Percentiles rank a stretch among this genome's conserved stretches.
phyloP scores from a whole-genome alignment of 2,113 vertebrate species.

The Opisthocomus hoazin region DNA sequence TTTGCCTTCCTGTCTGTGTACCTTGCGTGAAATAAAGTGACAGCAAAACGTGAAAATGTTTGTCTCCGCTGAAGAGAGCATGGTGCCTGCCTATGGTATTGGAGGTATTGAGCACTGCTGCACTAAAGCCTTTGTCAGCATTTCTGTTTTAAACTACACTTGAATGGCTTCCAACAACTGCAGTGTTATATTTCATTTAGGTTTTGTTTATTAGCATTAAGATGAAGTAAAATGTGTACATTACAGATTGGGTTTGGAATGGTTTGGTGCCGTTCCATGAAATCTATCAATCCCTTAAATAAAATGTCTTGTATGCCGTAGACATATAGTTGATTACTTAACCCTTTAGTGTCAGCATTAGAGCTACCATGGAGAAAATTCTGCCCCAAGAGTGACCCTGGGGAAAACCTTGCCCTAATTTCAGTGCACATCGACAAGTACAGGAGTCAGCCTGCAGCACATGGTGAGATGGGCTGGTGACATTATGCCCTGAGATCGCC shows the following conservation, averaged over 20 bases:
- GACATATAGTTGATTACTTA: background rate
- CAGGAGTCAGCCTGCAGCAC: background rate
- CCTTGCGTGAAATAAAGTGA: background rate
- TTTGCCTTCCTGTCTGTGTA: background rate
- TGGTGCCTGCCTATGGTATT: background rate
- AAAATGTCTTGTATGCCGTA: background rate
- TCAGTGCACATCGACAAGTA: background rate
- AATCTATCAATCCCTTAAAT: background rate
- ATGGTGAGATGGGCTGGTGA: background rate
- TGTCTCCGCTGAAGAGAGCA: background rate
- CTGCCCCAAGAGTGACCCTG: background rate
- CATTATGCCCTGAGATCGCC: rapidly evolving
- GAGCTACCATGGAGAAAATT: background rate
- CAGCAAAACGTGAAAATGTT: background rate
- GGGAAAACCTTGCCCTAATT: background rate
- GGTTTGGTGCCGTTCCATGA: background rate
- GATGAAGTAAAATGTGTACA: background rate
- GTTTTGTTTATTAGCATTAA: conserved; percentile 16
- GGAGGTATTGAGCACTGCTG: background rate
- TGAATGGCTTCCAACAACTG: conserved; percentile 7
- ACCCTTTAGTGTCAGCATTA: background rate
- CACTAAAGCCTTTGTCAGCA: background rate
- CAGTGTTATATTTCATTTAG: background rate
- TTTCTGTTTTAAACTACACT: conserved; percentile 35
- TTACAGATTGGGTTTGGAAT: background rate